These are phyloP conservation scores for Mesocentrotus franciscanus DNA, from an alignment of 53 echinoderm and acorn worm species.

Conservation along the genomic window DNA sequence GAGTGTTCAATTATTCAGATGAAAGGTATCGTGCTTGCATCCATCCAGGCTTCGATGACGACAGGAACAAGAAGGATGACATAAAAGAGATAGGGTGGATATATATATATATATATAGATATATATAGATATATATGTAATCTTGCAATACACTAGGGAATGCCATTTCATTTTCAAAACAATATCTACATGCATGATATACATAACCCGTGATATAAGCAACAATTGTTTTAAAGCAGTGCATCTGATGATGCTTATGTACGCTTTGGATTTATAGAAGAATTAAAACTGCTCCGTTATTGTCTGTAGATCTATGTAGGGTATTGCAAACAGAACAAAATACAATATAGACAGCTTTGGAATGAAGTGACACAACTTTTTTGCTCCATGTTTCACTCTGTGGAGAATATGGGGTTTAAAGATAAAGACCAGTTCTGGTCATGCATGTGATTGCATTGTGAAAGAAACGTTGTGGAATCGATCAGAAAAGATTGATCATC, in stretches of 20 bases:
- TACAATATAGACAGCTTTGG: neutral
- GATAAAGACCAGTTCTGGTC: no score
- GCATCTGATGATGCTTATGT: neutral
- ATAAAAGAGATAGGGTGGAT: neutral
- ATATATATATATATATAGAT: no score
- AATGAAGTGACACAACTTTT: neutral
- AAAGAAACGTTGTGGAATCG: no score
- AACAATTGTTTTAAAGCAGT: slow-evolving; percentile 13
- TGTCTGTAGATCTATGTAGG: neutral
- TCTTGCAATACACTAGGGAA: slow-evolving; percentile 5
- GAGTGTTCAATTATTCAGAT: slow-evolving; percentile 66
- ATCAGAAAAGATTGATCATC: no score
- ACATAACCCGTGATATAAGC: neutral
- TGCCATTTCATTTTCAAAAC: neutral
- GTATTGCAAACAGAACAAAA: neutral
- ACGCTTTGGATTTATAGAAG: neutral
- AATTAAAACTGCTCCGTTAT: neutral
- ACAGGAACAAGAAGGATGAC: slow-evolving; percentile 4
- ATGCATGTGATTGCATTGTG: no score
- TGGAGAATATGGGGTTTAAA: no score
- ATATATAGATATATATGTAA: neutral
- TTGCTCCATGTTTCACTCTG: no score
- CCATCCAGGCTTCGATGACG: neutral
- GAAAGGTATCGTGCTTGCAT: slow-evolving; percentile 43
- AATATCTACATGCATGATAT: neutral